Base-by-base conservation (phyloP, 2,797 vertebrate genomes). In the Gallinago solitaria region DNA sequence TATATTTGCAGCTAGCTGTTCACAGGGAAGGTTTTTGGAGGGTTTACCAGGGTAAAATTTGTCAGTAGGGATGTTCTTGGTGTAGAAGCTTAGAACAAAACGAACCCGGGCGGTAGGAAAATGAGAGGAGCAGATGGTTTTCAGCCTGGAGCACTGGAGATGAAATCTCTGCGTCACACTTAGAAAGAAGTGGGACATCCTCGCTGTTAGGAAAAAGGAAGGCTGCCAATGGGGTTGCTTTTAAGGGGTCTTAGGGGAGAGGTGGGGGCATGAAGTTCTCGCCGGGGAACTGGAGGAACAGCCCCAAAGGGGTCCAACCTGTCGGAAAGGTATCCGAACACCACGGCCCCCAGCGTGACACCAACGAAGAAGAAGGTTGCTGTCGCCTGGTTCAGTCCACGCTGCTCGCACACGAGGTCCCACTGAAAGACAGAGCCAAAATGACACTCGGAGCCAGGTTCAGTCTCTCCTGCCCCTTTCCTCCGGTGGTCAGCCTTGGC, bases 281-380 rank as follows among this genome's bases (percentile, higher is more conserved):
- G 1, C 8, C 8, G 16, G 8, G 39, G 54, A 50, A 47, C 37
- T 0, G 8, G 21, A 71, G 48, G 28, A 83, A 51, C 18, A 79
- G 67, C 32, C 50, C 20, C 54, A 65, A 67, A 65, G 35, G 43
- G 20, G 5, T 56, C 95, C 67, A 59, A 99, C 99, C 97, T 99
- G 97, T 99, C 99, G 1, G 99, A 98, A 21, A 99, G 97, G 73
- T 98, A 98, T 71, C 99, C 98, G 3, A 98, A 99, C 18, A 98
- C 43, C 88, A 99, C 56, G 11, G 98, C 98, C 48, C 99, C 99
- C 30, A 97, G 23, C 0, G 98, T 98, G 48, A 99, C 98, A 0
- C 99, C 98, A 0, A 98, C 61, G 93, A 99, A 99, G 98, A 99
- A 99, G 95, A 98, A 98, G 2, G 98, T 98, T 9, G 98, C 98